A percentile compares a stretch with the other conserved stretches of the same genome.
These are phyloP conservation scores for Corythornis cristatus DNA, from an alignment of 2,113 vertebrate species.

Conservation along the genomic window DNA sequence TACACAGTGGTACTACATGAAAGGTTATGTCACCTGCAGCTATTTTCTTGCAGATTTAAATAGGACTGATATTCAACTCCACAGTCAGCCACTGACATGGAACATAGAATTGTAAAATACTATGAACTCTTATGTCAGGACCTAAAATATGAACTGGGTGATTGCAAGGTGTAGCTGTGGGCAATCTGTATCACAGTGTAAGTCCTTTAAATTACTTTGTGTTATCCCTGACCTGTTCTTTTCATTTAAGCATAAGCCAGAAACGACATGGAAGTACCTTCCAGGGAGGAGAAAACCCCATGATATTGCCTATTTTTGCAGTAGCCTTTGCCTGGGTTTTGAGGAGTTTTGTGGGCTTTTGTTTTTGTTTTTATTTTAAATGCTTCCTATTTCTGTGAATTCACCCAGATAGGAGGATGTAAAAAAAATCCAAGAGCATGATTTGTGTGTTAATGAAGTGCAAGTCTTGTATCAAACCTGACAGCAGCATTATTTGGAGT, in stretches of 20 bases:
- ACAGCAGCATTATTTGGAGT: conserved; percentile 24
- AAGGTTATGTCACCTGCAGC: conserved; percentile 98
- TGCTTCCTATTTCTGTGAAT: background rate
- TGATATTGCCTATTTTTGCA: background rate
- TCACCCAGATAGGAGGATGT: background rate
- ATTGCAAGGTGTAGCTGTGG: conserved; percentile 81
- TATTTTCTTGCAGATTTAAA: conserved; percentile 93
- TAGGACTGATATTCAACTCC: conserved; percentile 84
- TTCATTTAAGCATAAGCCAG: conserved; percentile 71
- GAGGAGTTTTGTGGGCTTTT: background rate
- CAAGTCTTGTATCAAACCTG: background rate
- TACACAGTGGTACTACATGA: conserved; percentile 91
- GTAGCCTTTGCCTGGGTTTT: background rate
- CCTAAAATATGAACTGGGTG: conserved; percentile 81
- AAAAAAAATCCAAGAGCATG: background rate
- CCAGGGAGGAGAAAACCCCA: background rate
- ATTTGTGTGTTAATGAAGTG: conserved; percentile 10
- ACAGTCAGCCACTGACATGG: conserved; percentile 85
- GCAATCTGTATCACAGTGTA: conserved; percentile 59
- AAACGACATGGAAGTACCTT: conserved; percentile 21
- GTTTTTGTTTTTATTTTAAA: background rate
- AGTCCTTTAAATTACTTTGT: conserved; percentile 73
- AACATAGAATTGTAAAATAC: conserved; percentile 82
- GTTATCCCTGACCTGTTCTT: conserved; percentile 64
- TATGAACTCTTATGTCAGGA: conserved; percentile 79